These are phyloP conservation scores for Drosophila parthenogenetica DNA, from an alignment of 2,888 invertebrate genomes.

Conservation along the genomic window DNA sequence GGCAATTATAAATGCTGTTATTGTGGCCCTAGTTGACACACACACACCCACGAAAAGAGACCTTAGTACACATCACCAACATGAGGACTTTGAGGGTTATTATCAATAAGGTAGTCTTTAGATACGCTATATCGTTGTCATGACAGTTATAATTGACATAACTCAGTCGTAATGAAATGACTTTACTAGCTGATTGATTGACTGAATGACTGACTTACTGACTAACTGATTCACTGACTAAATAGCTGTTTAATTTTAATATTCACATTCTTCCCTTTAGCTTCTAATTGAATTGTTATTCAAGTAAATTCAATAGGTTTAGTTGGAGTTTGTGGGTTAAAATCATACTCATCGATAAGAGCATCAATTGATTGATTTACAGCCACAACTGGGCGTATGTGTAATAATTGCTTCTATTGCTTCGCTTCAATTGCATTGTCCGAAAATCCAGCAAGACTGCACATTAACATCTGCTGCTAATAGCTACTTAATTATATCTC, in stretches of 20 bases:
- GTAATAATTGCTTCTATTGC: constrained; percentile 33
- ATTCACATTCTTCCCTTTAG: constrained; percentile 19
- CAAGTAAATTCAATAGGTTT: constrained; percentile 62
- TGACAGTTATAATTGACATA: constrained; percentile 31
- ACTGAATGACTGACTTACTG: constrained; percentile 18
- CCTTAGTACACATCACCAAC: not conserved
- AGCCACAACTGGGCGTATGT: constrained; percentile 36
- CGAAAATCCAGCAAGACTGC: not conserved
- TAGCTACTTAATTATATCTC: constrained; percentile 12
- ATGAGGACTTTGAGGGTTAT: constrained; percentile 40
- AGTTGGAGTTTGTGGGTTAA: constrained; percentile 38
- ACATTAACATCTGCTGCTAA: not conserved
- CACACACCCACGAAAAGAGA: not conserved
- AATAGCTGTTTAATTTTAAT: constrained; percentile 18
- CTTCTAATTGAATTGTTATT: constrained; percentile 62
- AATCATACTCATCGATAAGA: not conserved
- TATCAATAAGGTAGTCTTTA: constrained; percentile 51
- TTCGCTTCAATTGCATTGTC: constrained; percentile 14
- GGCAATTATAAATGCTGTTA: constrained; percentile 44
- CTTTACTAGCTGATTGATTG: constrained; percentile 11
- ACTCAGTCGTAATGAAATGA: constrained; percentile 12
- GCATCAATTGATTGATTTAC: not conserved
- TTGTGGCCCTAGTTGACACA: constrained; percentile 30
- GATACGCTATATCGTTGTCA: not conserved
- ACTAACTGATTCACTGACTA: not conserved